Evolutionary conservation across 2,113 vertebrate genomes (phyloP).

Genomic region (Odocoileus virginianus): DNA sequence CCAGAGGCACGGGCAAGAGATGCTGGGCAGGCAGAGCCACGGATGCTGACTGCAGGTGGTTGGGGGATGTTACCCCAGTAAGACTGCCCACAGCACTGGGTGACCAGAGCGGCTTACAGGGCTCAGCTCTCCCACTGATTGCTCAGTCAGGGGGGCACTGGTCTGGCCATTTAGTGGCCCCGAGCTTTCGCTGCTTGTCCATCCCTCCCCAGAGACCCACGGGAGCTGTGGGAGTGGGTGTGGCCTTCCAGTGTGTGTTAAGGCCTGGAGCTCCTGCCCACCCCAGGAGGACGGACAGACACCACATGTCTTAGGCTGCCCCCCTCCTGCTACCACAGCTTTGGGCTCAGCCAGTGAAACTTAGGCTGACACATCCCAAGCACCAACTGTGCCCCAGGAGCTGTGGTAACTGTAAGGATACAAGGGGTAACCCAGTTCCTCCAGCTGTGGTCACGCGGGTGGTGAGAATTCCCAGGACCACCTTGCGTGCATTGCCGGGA

Average conservation of each 20-base stretch:
- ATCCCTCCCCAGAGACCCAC: fast-evolving
- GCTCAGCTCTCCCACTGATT: background rate
- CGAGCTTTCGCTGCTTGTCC: background rate
- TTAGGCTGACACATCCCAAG: background rate
- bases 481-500: background rate
- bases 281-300: background rate
- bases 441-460: fast-evolving
- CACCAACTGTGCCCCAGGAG: fast-evolving
- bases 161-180: background rate
- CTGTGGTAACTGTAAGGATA: background rate
- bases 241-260: background rate
- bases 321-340: background rate
- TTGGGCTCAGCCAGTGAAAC: background rate
- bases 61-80: no score
- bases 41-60: fast-evolving
- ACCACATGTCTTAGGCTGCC: background rate
- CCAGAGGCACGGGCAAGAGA: background rate
- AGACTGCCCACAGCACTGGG: no score
- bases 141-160: background rate
- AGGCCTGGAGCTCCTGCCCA: background rate
- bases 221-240: background rate
- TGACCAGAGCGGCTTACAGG: fast-evolving
- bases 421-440: background rate
- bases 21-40: background rate
- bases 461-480: background rate